Conservation (phyloP, 2,888 invertebrate species). For the Tipula confusa region DNA sequence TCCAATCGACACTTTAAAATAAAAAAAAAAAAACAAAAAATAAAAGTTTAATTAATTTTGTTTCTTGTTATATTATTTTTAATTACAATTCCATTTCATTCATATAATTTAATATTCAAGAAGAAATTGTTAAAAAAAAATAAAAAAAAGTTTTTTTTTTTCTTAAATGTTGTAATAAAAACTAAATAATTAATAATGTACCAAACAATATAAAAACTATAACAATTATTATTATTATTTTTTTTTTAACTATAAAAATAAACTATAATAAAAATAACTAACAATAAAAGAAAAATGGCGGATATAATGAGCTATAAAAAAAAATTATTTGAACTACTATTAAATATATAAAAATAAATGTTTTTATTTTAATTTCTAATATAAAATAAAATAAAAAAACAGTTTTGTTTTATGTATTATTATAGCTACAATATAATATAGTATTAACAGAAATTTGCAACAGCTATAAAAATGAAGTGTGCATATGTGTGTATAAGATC, state of each 20-base stretch:
- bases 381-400: neutral
- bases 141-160: too few relatives aligned
- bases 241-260: neutral
- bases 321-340: neutral
- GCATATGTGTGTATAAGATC: neutral
- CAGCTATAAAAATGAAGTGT: neutral
- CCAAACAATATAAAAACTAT: neutral
- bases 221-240: too few relatives aligned
- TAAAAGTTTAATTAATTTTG: too few relatives aligned
- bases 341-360: neutral
- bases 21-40: neutral
- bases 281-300: neutral
- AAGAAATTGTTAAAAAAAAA: too few relatives aligned
- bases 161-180: neutral
- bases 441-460: neutral
- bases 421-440: neutral
- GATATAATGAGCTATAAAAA: neutral
- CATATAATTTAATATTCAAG: too few relatives aligned
- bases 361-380: neutral
- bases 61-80: too few relatives aligned
- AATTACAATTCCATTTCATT: neutral
- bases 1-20: slow-evolving; percentile 74
- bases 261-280: too few relatives aligned
- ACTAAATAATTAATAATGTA: neutral
- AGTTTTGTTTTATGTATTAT: neutral